Evolutionary conservation across 2,113 vertebrate species (phyloP).

Genomic region (Lagopus leucura): DNA sequence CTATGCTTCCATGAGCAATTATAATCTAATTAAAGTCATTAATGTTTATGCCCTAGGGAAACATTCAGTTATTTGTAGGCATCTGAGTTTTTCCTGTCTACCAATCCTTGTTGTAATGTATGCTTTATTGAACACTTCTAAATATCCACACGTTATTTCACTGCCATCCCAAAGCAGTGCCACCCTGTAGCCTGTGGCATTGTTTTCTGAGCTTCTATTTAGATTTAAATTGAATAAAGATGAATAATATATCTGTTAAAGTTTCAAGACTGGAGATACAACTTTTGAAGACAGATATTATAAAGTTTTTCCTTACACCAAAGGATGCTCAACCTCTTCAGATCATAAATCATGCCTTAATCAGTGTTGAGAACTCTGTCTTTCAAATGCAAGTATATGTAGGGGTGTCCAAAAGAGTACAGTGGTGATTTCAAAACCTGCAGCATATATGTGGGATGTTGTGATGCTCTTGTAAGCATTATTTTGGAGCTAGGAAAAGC

Average conservation of each 20-base stretch:
- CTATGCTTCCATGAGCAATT: constrained; percentile 66
- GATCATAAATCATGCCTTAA: constrained; percentile 48
- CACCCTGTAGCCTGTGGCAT: not conserved
- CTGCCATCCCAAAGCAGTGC: constrained; percentile 59
- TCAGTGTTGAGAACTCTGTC: constrained; percentile 31
- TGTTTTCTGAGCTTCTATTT: constrained; percentile 58
- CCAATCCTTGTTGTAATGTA: constrained; percentile 57
- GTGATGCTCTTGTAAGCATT: not conserved
- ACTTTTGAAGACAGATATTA: constrained; percentile 53
- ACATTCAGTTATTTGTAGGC: constrained; percentile 65
- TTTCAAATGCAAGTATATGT: constrained; percentile 6
- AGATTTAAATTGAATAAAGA: constrained; percentile 64
- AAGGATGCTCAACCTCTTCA: constrained; percentile 60
- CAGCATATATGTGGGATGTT: not conserved
- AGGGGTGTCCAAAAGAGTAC: not conserved
- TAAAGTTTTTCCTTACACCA: constrained; percentile 25
- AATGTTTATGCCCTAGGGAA: constrained; percentile 74
- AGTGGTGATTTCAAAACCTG: not conserved
- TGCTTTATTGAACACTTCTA: constrained; percentile 65
- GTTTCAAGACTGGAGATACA: constrained; percentile 12
- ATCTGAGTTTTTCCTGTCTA: constrained; percentile 63
- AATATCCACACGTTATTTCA: constrained; percentile 66
- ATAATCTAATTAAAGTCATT: constrained; percentile 77
- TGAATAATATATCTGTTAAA: constrained; percentile 40
- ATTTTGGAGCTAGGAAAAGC: not conserved